Base-by-base conservation (phyloP, 1,140 invertebrate species). In the Tyrophagus putrescentiae region DNA sequence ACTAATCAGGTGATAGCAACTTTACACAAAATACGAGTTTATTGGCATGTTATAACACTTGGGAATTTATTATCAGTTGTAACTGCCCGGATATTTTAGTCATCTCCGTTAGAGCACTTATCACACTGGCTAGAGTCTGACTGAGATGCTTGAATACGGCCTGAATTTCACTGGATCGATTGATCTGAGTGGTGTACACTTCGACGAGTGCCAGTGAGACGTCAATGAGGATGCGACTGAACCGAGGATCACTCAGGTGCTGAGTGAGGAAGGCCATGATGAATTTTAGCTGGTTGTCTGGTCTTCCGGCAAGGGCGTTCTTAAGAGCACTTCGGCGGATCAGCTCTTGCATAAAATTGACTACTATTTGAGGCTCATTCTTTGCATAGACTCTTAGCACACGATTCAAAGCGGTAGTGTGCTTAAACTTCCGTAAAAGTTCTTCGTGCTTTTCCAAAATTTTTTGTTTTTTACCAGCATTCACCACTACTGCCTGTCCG, bases 281-380 rank as follows among this genome's bases (percentile, higher is more conserved):
- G 56, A 72, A 69, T 6, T 75, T 69, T 21, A 92, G 69, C 31
- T 78, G 77, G 65, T 82, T 80, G 45, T 80, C 79, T 62, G 81
- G 76, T 66, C 84, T 75, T 18, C 80, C 80, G 33, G 77, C 75
- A 4, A 92, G 71, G 3, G 87, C 85, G 64, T 79, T 75, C 56
- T 45, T 57, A 2, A 70, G 16, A 3, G 39, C 42, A 11, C 61
- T 53, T 61, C 68, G 57, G 70, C 73, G 78, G 16, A 84, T 80
- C 33, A 95, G 72, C 73, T 96, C 90, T 70, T 87, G 84, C 62
- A 93, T 76, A 4, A 93, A 72, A 53, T 81, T 78, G 45, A 90
- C 78, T 3, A 85, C 84, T 29, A 82, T 74, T 66, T 88, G 82
- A 3, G 90, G 88, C 42, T 73, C 76, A 68, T 80, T 82, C 7